Percentiles rank a stretch among this genome's conserved stretches.
These are phyloP conservation scores for Phrynocephalus forsythii DNA, from an alignment of 2,797 vertebrate species.

Conservation along the genomic window DNA sequence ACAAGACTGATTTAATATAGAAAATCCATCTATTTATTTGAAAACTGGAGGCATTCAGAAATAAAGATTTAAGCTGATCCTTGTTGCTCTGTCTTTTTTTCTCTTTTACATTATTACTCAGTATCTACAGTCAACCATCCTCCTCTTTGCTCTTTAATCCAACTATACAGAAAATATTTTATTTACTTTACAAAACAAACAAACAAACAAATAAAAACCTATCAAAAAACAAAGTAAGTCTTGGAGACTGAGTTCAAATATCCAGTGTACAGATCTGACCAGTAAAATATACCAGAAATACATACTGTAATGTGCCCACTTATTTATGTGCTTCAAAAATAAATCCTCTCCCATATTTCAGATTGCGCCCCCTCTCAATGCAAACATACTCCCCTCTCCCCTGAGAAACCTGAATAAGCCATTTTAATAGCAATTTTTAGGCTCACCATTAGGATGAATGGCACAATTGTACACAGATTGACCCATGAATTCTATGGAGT, in stretches of 20 bases:
- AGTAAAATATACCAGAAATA: conserved; percentile 47
- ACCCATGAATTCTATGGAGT: too few relatives aligned
- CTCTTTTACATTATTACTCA: conserved; percentile 35
- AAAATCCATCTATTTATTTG: conserved; percentile 71
- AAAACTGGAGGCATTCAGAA: conserved; percentile 66
- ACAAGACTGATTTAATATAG: conserved; percentile 47
- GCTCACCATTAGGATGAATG: not conserved
- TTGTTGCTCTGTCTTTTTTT: conserved; percentile 57
- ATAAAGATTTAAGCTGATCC: conserved; percentile 60
- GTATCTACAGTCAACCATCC: conserved; percentile 50
- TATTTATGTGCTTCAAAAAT: conserved; percentile 42
- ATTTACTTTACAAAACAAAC: conserved; percentile 58
- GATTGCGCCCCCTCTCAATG: conserved; percentile 17
- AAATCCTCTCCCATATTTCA: conserved; percentile 7
- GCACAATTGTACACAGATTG: not conserved
- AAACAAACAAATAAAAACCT: too few relatives aligned
- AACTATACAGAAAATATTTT: conserved; percentile 62
- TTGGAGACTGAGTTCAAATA: conserved; percentile 64
- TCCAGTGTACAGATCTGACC: conserved; percentile 48
- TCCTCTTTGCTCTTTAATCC: conserved; percentile 46
- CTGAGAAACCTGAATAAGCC: not conserved
- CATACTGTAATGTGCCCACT: conserved; percentile 29
- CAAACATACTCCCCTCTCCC: not conserved
- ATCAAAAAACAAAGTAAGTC: conserved; percentile 14
- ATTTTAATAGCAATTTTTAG: not conserved